Evolutionary conservation across 2,888 invertebrate genomes (phyloP).

Genomic region (Blera fallax): DNA sequence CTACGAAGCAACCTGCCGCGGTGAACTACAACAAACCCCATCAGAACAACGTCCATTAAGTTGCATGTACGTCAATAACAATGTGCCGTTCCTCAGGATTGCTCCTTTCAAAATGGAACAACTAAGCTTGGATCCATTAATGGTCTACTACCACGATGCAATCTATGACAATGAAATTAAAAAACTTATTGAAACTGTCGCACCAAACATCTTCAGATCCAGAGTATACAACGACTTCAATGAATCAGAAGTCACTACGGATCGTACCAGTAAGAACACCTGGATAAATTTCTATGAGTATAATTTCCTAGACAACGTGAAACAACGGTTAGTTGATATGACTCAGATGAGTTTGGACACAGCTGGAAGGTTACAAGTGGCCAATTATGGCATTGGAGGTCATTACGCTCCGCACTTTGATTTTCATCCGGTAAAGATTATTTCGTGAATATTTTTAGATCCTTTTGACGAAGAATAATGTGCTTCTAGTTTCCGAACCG

Average conservation of each 20-base stretch:
- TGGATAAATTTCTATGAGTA: constrained; percentile 82
- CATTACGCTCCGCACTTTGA: constrained; percentile 86
- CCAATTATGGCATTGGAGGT: constrained; percentile 87
- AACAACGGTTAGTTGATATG: constrained; percentile 82
- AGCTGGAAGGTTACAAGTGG: constrained; percentile 86
- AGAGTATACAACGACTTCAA: not conserved
- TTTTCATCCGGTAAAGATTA: constrained; percentile 77
- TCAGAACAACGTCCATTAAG: constrained; percentile 75
- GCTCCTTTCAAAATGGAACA: constrained; percentile 82
- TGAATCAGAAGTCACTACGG: constrained; percentile 75
- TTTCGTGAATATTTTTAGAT: not conserved
- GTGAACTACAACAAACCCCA: constrained; percentile 81
- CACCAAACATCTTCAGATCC: not conserved
- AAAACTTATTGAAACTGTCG: constrained; percentile 79
- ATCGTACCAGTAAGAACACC: constrained; percentile 85
- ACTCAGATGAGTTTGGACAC: constrained; percentile 84
- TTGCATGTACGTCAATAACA: constrained; percentile 74
- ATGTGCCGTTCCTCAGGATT: constrained; percentile 77
- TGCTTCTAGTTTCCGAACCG: not conserved
- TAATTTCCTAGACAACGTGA: constrained; percentile 76
- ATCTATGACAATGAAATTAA: constrained; percentile 83
- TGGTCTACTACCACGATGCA: constrained; percentile 83
- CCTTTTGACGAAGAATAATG: not conserved
- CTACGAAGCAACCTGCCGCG: constrained; percentile 79
- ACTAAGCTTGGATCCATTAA: constrained; percentile 81